Base-by-base conservation (phyloP, 2,113 vertebrate genomes). In the Anarrhichthys ocellatus region DNA sequence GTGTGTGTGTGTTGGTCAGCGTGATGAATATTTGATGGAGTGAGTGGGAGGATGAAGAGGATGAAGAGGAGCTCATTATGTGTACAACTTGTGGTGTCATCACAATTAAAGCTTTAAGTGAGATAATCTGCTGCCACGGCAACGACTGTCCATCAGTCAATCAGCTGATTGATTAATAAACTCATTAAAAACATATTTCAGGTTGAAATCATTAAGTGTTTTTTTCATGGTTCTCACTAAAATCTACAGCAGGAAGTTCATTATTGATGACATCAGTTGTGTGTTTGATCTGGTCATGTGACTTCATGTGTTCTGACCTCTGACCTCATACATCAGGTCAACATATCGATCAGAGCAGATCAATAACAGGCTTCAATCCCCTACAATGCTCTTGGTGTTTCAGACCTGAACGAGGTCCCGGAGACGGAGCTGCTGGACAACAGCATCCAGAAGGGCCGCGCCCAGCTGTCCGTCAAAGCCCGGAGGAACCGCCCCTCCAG, bases 381-480 rank as follows among this genome's bases (percentile, higher is more conserved):
- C 50, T 20, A 22, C 18, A 22, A 52, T 20, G 20, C 50, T 58
- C 54, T 22, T 50, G 3, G 4, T 59, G 67, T 91, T 80, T 70
- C 94, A 97, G 97, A 97, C 93, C 93, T 98, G 92, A 96, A 96
- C 82, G 94, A 96, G 90, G 97, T 98, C 88, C 97, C 97, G 73
- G 97, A 97, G 93, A 98, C 97, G 0, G 95, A 96, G 83, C 96
- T 97, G 73, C 93, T 98, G 92, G 97, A 98, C 85, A 97, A 94
- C 94, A 98, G 96, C 88, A 95, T 97, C 89, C 97, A 97, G 92
- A 98, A 98, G 89, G 96, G 96, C 76, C 95, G 96, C 0, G 97
- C 96, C 62, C 96, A 97, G 66, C 95, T 97, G 58, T 94, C 97
- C 8, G 94, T 96, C 90, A 96, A 96, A 77, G 87, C 95, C 52